Percentiles rank a stretch among this genome's conserved stretches.
Conservation (phyloP, 2,113 vertebrate genomes). For the Nesogale talazaci region DNA sequence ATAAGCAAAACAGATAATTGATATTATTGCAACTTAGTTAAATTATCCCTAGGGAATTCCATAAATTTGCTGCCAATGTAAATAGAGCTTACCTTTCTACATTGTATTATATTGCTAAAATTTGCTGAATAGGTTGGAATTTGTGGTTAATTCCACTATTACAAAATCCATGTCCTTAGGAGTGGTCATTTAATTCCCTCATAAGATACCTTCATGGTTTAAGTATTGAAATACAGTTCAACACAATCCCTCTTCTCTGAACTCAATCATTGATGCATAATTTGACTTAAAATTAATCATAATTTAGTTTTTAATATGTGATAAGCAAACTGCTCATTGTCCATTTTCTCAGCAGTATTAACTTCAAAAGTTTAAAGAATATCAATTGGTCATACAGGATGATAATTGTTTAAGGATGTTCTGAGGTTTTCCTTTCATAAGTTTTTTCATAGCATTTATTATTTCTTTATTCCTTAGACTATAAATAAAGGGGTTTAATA, state of each 20-base stretch:
- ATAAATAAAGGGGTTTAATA: slow-evolving; percentile 64
- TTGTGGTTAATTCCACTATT: background rate
- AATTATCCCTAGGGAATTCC: background rate
- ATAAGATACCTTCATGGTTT: background rate
- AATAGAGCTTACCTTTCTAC: background rate
- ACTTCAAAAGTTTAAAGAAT: background rate
- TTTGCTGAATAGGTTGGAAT: background rate
- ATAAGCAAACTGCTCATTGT: background rate
- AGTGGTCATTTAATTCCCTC: background rate
- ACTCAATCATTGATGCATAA: background rate
- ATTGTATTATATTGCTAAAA: background rate
- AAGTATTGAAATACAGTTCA: background rate
- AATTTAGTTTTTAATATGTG: background rate
- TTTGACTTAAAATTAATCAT: background rate
- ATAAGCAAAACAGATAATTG: background rate
- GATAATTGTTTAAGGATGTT: background rate
- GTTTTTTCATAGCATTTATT: slow-evolving; percentile 16
- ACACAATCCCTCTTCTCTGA: background rate
- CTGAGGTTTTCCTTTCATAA: background rate
- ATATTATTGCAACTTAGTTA: background rate
- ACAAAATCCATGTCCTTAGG: background rate
- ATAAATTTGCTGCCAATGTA: background rate
- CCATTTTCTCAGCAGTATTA: background rate
- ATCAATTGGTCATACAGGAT: background rate
- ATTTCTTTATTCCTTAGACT: slow-evolving; percentile 50